Base-by-base conservation (phyloP, 1,140 invertebrate genomes). In the Macrosteles quadrilineatus region DNA sequence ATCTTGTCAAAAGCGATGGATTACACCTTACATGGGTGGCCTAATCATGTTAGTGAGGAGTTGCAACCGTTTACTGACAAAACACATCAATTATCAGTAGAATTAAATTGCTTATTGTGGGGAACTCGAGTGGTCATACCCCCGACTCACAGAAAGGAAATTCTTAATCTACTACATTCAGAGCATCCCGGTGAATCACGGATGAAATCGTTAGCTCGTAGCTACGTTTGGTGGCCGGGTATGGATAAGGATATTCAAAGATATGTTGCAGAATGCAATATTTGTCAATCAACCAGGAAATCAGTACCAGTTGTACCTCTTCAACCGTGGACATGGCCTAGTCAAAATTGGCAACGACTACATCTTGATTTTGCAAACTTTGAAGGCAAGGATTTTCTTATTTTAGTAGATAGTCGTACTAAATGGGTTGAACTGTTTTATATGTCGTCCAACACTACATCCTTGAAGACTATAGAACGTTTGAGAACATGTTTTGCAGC, bases 131-230 rank as follows among this genome's bases (percentile, higher is more conserved):
- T 75, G 9, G 47, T 81, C 17, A 74, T 82, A 36, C 81, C 79
- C 1, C 3, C 43, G 21, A 64, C 31, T 27, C 55, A 77, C 11
- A 73, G 53, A 30, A 29, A n/a, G n/a, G 17, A 45, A 17, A 69
- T 79, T 1, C 66, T 82, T n/a, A 45, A 76, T 31, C 53, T 76
- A 43, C 66, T 83, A 6, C 81, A 82, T 76, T 32, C 65, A 11
- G 74, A 68, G 25, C 81, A 82, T 65, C 72, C 73, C 11, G 81
- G 81, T 4, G 75, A 74, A n/a, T 25, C 66, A 36, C 23, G 59
- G 12, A 83, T 82, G 80, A 84, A 83, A 71, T 57, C 73, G 1
- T 40, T 81, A 9, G 81, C 80, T 9, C 30, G 79, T 27, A 73
- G 53, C 29, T 75, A 78, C 68, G 72, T 80, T 23, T 83, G 76